Evolutionary conservation across 2,888 invertebrate genomes (phyloP).

Genomic region (Hirtodrosophila alboralis): DNA sequence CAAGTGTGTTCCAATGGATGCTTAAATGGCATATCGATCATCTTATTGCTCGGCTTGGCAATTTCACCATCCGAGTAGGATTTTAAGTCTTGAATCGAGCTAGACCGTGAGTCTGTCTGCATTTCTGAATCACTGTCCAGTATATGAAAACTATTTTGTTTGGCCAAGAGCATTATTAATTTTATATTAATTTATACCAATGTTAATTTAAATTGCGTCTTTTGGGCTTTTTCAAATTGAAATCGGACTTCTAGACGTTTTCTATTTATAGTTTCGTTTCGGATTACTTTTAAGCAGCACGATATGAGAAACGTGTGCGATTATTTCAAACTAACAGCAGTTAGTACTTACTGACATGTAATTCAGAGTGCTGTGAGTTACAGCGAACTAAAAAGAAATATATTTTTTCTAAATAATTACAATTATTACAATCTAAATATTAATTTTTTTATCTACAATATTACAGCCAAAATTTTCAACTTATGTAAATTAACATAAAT

Average conservation of each 20-base stretch:
- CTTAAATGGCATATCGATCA: slow-evolving; percentile 85
- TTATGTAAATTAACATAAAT: no score
- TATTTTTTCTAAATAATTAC: no score
- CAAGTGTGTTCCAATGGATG: slow-evolving; percentile 97
- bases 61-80: slow-evolving; percentile 28
- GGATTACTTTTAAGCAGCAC: slow-evolving; percentile 30
- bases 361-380: slow-evolving; percentile 26
- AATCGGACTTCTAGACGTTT: slow-evolving; percentile 14
- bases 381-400: no score
- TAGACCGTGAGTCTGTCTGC: slow-evolving; percentile 34
- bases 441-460: no score
- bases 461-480: no score
- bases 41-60: slow-evolving; percentile 4
- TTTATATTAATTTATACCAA: slow-evolving; percentile 5
- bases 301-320: slow-evolving; percentile 40
- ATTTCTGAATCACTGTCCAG: slow-evolving; percentile 43
- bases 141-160: slow-evolving; percentile 43
- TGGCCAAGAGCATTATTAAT: slow-evolving; percentile 38
- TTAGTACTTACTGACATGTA: slow-evolving; percentile 16
- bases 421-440: no score
- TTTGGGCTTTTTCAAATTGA: slow-evolving; percentile 9
- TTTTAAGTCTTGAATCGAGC: slow-evolving; percentile 39
- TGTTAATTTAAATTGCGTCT: slow-evolving; percentile 16
- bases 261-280: slow-evolving; percentile 32
- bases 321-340: slow-evolving; percentile 15